Evolutionary conservation across 2,113 vertebrate genomes (phyloP).

Genomic region (Sminthopsis crassicaudata): DNA sequence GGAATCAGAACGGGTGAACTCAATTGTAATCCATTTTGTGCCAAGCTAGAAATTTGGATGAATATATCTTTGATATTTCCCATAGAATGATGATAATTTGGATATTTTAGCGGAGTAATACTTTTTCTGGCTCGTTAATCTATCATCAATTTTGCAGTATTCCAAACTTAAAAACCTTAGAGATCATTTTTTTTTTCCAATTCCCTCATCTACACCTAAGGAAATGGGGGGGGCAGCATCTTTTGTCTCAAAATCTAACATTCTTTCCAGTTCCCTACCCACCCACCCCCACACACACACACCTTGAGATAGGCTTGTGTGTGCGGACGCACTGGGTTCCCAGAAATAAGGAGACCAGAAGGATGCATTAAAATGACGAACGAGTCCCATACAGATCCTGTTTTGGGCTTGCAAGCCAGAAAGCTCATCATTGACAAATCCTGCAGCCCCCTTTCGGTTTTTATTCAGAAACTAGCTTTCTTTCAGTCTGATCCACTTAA

Average conservation of each 20-base stretch:
- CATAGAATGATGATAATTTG: background rate
- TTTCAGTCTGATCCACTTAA: constrained; percentile 44
- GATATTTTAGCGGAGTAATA: background rate
- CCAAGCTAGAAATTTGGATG: background rate
- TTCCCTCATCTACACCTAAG: background rate
- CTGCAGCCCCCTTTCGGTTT: constrained; percentile 31
- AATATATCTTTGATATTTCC: background rate
- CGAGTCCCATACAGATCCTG: background rate
- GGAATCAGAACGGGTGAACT: background rate
- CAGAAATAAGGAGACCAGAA: background rate
- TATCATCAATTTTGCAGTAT: background rate
- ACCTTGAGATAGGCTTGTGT: background rate
- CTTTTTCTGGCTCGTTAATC: background rate
- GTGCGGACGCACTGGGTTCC: background rate
- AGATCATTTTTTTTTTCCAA: background rate
- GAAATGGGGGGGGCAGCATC: background rate
- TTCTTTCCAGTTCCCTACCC: background rate
- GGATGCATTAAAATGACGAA: background rate
- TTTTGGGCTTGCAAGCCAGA: background rate
- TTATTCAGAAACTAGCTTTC: constrained; percentile 43
- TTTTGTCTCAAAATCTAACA: background rate
- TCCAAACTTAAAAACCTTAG: background rate
- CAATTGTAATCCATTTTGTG: background rate
- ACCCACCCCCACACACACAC: background rate
- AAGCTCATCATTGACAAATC: background rate